phyloP scores from a whole-genome alignment of 2,113 vertebrate species.

The Cottus gobio region DNA sequence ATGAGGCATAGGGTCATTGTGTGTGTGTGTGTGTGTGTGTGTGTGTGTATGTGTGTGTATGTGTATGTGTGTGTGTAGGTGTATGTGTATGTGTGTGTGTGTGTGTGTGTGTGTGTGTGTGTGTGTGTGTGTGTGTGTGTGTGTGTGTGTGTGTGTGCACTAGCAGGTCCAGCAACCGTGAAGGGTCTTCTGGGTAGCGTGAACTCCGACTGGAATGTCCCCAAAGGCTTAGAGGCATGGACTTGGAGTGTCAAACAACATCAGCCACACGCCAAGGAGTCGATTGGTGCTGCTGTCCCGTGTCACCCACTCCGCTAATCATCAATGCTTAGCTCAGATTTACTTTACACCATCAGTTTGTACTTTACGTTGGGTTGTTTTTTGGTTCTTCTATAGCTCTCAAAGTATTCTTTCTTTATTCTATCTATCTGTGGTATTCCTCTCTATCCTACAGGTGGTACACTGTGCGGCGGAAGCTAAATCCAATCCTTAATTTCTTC shows the following conservation, averaged over 20 bases:
- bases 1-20: too few species aligned
- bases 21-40: not conserved
- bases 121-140: not conserved
- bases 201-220: too few species aligned
- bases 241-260: slow-evolving; percentile 20
- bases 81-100: not conserved
- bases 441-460: not conserved
- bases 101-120: not conserved
- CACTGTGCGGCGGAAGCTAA: not conserved
- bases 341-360: slow-evolving; percentile 1
- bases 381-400: not conserved
- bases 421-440: not conserved
- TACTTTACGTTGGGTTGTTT: not conserved
- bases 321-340: slow-evolving; percentile 8
- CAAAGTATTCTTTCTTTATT: not conserved
- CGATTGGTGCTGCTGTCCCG: slow-evolving; percentile 30
- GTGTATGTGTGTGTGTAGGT: not conserved
- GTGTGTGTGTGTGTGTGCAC: not conserved
- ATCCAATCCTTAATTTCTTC: not conserved
- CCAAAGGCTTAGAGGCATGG: too few species aligned
- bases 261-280: not conserved
- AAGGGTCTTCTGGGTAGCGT: slow-evolving; percentile 19
- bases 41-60: not conserved
- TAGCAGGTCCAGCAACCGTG: slow-evolving; percentile 20
- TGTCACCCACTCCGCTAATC: slow-evolving; percentile 23